Evolutionary conservation across 2,888 invertebrate species (phyloP), one percentile per base, ranked within the genome.

Genomic region (Drosophila koepferae): DNA sequence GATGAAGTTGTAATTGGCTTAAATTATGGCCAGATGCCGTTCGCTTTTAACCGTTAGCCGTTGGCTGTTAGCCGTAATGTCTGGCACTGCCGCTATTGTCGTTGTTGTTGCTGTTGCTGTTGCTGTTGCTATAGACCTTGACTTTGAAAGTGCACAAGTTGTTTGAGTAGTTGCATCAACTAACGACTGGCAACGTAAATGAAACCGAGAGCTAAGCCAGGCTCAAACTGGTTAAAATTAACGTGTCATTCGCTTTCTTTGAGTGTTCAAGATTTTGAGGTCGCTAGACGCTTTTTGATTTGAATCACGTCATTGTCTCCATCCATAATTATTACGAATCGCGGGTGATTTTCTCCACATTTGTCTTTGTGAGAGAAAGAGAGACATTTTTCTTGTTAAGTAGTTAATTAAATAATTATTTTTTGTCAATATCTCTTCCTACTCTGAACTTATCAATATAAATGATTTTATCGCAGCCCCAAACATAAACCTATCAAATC

Each of bases 81-180:
- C 78, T 63, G 78, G 49, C 38, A 12, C 23, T 48, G 46, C 59
- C 23, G 20, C 53, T 23, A 53, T 31, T 20, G 67, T 34, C 34
- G 34, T 34, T 62, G 44, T 63, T 58, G 72, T 62, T 64, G 65
- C 44, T 36, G 36, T 38, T 38, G 38, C 4, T 36, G 14, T 16
- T 38, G 40, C 2, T 40, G 48, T 18, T 48, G 67, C 56, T 62
- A 63, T 62, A 78, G 88, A 88, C 90, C 90, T 90, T 90, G 90
- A 91, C 90, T 90, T 90, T 90, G 91, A 90, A 85, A 75, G 20
- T 34, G 9, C 44, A 44, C 34, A 64, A 66, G 55, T 63, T 55
- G 70, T 18, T 59, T 28, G 58, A 49, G 54, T 38, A 51, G 72
- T 77, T 80, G 76, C 74, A 82, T 76, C 71, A 73, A 49, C 56